Evolutionary conservation across 2,797 vertebrate species (phyloP).

Genomic region (Rhabdomys pumilio): DNA sequence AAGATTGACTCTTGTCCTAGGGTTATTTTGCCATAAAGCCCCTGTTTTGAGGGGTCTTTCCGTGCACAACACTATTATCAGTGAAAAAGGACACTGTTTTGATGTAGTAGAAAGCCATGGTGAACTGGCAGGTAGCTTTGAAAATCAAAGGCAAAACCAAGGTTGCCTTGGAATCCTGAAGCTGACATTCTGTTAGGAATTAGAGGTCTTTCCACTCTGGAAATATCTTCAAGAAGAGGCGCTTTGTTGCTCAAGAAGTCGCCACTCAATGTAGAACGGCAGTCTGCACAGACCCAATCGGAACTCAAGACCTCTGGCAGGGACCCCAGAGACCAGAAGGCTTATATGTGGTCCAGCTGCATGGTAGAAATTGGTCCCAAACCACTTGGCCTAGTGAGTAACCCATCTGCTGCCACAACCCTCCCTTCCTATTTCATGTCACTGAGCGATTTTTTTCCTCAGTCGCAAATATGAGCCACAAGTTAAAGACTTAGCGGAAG

Average conservation of each 20-base stretch:
- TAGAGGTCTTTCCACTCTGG: slow-evolving; percentile 33
- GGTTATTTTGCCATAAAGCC: not conserved
- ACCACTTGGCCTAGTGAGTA: slow-evolving; percentile 38
- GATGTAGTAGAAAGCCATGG: not conserved
- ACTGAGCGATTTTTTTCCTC: slow-evolving; percentile 77
- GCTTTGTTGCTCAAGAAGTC: slow-evolving; percentile 13
- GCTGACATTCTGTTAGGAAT: not conserved
- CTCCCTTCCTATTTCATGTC: slow-evolving; percentile 25
- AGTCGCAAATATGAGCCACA: slow-evolving; percentile 66
- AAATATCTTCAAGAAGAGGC: slow-evolving; percentile 58
- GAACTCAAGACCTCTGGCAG: slow-evolving; percentile 37
- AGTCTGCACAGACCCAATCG: not conserved
- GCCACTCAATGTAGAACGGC: not conserved
- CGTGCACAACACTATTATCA: not conserved
- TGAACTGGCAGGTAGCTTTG: not conserved
- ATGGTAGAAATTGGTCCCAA: not conserved
- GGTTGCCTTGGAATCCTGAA: not conserved
- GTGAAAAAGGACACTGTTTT: too few relatives aligned
- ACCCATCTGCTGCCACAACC: slow-evolving; percentile 35
- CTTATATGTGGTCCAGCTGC: not conserved
- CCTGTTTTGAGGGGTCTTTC: not conserved
- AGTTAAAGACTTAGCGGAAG: slow-evolving; percentile 75
- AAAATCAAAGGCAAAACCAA: not conserved
- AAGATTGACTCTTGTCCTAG: not conserved
- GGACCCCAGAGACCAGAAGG: slow-evolving; percentile 3